Conservation (phyloP, 2,888 invertebrate genomes). For the Thymelicus lineola region DNA sequence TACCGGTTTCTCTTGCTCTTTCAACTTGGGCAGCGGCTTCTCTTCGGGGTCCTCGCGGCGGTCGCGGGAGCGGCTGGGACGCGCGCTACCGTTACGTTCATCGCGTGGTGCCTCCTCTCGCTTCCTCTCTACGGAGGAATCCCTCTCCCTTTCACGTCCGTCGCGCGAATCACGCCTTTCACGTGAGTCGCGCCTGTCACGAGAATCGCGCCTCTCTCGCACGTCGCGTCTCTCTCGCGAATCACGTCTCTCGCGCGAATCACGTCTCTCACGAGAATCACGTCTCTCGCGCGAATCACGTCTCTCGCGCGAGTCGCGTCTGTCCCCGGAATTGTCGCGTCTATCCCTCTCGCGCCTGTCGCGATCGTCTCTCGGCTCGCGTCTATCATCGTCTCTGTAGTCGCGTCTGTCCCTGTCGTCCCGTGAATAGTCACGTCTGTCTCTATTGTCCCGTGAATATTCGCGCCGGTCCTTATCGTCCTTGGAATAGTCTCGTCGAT, state of each 20-base stretch:
- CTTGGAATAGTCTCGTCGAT: conserved; percentile 50
- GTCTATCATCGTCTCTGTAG: conserved; percentile 47
- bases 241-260: conserved; percentile 46
- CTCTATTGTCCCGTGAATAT: conserved; percentile 43
- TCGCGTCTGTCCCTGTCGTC: conserved; percentile 49
- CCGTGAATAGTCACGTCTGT: conserved; percentile 47
- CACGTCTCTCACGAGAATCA: conserved; percentile 44
- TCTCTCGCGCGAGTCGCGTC: conserved; percentile 46
- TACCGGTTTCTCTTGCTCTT: conserved; percentile 90
- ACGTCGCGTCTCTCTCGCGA: conserved; percentile 43
- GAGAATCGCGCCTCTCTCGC: conserved; percentile 47
- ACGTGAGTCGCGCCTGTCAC: conserved; percentile 44
- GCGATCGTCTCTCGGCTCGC: conserved; percentile 41
- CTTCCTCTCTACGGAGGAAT: conserved; percentile 3
- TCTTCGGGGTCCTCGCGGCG: conserved; percentile 62
- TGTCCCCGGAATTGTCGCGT: conserved; percentile 40
- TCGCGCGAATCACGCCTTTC: conserved; percentile 46
- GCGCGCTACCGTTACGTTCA: conserved; percentile 63
- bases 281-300: conserved; percentile 47
- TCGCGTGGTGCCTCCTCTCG: conserved; percentile 33
- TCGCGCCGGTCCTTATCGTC: conserved; percentile 52
- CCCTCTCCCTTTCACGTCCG: conserved; percentile 44
- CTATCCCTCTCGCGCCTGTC: conserved; percentile 49
- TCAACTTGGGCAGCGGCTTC: conserved; percentile 88
- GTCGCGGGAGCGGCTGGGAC: conserved; percentile 66